Evolutionary conservation across 1,140 invertebrate species (phyloP).

Genomic region (Plodia interpunctella): DNA sequence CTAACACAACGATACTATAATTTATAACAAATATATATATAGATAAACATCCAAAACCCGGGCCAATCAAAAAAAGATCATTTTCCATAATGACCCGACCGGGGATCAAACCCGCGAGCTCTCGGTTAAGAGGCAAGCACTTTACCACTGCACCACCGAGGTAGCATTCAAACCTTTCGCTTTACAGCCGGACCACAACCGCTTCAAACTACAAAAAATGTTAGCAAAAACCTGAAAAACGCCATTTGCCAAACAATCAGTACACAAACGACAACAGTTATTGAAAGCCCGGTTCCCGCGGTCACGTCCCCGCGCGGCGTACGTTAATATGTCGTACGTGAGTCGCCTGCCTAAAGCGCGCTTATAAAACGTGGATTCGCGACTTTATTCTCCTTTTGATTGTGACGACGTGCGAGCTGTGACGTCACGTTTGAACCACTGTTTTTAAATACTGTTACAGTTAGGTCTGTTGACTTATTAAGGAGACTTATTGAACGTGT

Average conservation of each 20-base stretch:
- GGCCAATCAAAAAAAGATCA: too few relatives aligned
- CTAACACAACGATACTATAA: too few relatives aligned
- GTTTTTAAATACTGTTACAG: slow-evolving; percentile 2
- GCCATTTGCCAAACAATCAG: slow-evolving; percentile 1
- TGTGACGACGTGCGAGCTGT: slow-evolving; percentile 54
- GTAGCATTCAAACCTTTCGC: too few relatives aligned
- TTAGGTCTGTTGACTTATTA: background rate
- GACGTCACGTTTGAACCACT: slow-evolving; percentile 40
- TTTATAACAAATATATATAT: too few relatives aligned
- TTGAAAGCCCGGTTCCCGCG: slow-evolving; percentile 45
- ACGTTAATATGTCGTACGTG: slow-evolving; percentile 70
- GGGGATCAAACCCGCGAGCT: too few relatives aligned
- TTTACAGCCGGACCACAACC: too few relatives aligned
- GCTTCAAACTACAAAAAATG: background rate
- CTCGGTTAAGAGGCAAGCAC: too few relatives aligned
- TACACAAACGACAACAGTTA: slow-evolving; percentile 23
- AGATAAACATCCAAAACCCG: too few relatives aligned
- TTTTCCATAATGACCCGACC: too few relatives aligned
- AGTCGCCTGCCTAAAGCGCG: slow-evolving; percentile 48
- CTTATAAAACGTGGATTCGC: slow-evolving; percentile 55
- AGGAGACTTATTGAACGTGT: too few relatives aligned
- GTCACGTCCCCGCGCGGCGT: slow-evolving; percentile 56
- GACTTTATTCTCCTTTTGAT: slow-evolving; percentile 66
- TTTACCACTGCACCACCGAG: too few relatives aligned
- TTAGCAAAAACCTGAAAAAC: background rate